Evolutionary conservation across 2,888 invertebrate genomes (phyloP), one percentile per base, ranked within the genome.

Genomic region (Liposcelis brunnea): DNA sequence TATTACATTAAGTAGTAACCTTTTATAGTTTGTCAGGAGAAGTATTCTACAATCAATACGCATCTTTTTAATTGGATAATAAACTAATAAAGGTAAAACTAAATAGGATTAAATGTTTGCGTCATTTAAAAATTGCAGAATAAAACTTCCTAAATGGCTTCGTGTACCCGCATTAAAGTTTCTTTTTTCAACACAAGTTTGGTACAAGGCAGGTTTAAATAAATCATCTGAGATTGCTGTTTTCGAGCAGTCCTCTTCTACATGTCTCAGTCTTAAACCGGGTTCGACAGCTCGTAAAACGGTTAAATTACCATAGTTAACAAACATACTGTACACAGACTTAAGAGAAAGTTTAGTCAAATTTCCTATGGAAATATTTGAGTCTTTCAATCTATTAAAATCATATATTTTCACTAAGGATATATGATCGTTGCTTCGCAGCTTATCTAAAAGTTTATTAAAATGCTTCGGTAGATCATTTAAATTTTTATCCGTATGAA

Each of bases 211-310:
- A 6, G 26, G 8, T 8, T 26, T 26, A 26, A 26, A 26, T 8
- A 26, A 26, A 21, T 19, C 19, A 21, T 14, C 15, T 8, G 8
- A 6, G 4, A 8, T 6, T 6, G 16, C 19, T 5, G 6, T 10
- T 35, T 35, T 44, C 8, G 49, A 37, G 26, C 54, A 52, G 32
- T 51, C 47, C 31, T 49, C 57, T 31, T 60, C 56, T 50, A 53
- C 59, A 57, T 70, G 67, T 46, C 61, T 60, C 43, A 78, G 64
- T 55, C 74, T 72, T 34, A 89, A 64, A 51, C 77, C 77, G 42
- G 87, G 86, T 59, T 90, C 91, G 6, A 82, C 78, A 19, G 81
- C 84, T 45, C 85, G 71, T 59, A 87, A 69, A 37, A 78, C 70
- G 61, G 84, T 85, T 45, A 83, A 60, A 47, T 75, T 66, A 52